Evolutionary conservation across 1,140 invertebrate species (phyloP).

Genomic region (Watersipora subatra): DNA sequence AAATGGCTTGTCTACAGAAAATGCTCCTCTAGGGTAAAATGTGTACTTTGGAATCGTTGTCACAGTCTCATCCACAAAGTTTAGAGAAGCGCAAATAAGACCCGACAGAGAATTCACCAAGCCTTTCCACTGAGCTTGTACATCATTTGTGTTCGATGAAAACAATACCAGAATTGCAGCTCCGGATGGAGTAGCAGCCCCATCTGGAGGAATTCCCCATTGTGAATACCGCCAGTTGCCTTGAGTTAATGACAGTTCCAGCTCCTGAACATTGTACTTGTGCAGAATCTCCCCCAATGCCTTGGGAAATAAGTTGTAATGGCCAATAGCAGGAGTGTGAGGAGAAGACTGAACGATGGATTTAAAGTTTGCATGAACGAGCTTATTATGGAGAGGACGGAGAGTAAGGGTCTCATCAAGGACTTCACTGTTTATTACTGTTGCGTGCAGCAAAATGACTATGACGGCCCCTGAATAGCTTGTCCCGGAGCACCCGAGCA

Average conservation of each 20-base stretch:
- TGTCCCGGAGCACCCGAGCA: too few species aligned
- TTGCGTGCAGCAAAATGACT: too few species aligned
- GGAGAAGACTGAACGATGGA: background rate
- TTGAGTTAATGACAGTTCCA: conserved; percentile 79
- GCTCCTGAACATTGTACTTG: conserved; percentile 67
- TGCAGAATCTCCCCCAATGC: conserved; percentile 77
- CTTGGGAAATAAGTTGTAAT: conserved; percentile 76
- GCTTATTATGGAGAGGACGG: background rate
- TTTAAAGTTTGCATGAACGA: background rate
- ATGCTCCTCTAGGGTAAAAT: conserved; percentile 60
- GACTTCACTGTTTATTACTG: too few species aligned
- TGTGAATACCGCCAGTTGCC: conserved; percentile 80
- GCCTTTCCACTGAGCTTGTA: conserved; percentile 72
- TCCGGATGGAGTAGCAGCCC: conserved; percentile 64
- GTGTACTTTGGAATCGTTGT: conserved; percentile 69
- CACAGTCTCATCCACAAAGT: conserved; percentile 80
- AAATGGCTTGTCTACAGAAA: conserved; percentile 33
- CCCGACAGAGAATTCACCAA: conserved; percentile 79
- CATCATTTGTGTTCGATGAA: conserved; percentile 43
- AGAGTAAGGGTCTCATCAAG: background rate
- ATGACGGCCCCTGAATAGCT: too few species aligned
- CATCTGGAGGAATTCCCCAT: conserved; percentile 76
- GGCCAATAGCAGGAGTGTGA: conserved; percentile 40
- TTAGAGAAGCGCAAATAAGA: conserved; percentile 84
- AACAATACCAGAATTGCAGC: conserved; percentile 90